phyloP scores from a whole-genome alignment of 2,888 invertebrate genomes.

The Melieria omissa region DNA sequence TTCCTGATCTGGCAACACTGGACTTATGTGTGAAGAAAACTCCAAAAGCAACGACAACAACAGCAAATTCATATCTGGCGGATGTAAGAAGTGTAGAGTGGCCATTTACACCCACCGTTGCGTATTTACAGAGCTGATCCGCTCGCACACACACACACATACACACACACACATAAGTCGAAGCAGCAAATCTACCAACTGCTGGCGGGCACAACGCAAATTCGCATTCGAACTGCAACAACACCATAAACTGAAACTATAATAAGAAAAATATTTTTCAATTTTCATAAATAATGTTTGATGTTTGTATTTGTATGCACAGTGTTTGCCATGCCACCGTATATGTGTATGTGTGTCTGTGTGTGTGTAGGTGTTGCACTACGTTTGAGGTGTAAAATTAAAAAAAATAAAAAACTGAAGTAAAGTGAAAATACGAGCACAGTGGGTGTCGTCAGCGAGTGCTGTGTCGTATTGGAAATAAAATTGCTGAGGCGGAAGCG shows the following conservation, averaged over 20 bases:
- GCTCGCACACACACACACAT: neutral
- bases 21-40: too few relatives aligned
- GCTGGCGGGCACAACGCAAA: too few relatives aligned
- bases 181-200: too few relatives aligned
- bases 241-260: conserved; percentile 38
- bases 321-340: neutral
- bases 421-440: conserved; percentile 35
- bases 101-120: too few relatives aligned
- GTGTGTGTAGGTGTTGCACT: neutral
- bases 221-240: conserved; percentile 21
- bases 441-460: conserved; percentile 35
- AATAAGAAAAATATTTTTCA: conserved; percentile 54
- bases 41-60: too few relatives aligned
- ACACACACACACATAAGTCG: neutral
- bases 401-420: neutral
- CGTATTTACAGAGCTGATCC: neutral
- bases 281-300: conserved; percentile 59
- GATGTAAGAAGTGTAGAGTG: too few relatives aligned
- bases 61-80: too few relatives aligned
- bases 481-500: conserved; percentile 15
- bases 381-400: conserved; percentile 19
- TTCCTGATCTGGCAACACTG: too few relatives aligned
- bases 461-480: conserved; percentile 10
- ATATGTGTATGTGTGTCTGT: conserved; percentile 15
- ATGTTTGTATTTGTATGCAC: conserved; percentile 39